Base-by-base conservation (phyloP, 2,113 vertebrate species). In the Forbesichthys agassizii region DNA sequence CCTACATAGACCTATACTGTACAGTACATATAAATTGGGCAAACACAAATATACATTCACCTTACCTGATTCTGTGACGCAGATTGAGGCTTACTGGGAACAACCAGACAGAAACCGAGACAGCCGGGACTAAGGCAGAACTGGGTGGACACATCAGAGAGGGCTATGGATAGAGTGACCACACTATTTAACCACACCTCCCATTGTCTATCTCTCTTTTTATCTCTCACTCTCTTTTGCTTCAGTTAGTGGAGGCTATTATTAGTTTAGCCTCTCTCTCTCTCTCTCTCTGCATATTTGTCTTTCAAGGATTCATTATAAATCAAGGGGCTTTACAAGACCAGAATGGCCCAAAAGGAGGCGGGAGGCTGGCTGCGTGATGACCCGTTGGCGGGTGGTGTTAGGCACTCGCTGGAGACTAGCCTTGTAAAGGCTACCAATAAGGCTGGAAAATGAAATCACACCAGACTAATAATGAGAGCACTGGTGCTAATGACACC, bases 181-280 rank as follows among this genome's bases (percentile, higher is more conserved):
- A 65, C 77, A 62, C 84, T 91, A 88, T 93, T 90, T 91, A 90
- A 88, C 78, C 58, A 81, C 68, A 66, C 71, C 78, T 69, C 85
- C 74, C 82, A 83, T 87, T 82, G 81, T 85, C 71, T 64, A 56
- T 48, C 33, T 0, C 52, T n/a, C 52, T 80, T 70, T 42, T 69
- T 75, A 70, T 77, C 73, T 82, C 75, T 79, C 84, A 76, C 75
- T 74, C 68, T 58, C 18, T 58, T 27, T 33, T 7, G 36, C 36
- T 5, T 42, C 51, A 58, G 80, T 81, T 71, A 87, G 74, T 90
- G 88, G 83, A 83, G 71, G 84, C 76, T 93, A 93, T 90, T 87
- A 84, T 89, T 93, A 92, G 89, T 64, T 63, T 64, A 11, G 14
- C 64, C 73, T 64, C 69, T 88, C 75, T 78, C 68, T 77, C 20